Evolutionary conservation across 1,140 invertebrate genomes (phyloP), one percentile per base, ranked within the genome.

Genomic region (Mizuhopecten yessoensis): DNA sequence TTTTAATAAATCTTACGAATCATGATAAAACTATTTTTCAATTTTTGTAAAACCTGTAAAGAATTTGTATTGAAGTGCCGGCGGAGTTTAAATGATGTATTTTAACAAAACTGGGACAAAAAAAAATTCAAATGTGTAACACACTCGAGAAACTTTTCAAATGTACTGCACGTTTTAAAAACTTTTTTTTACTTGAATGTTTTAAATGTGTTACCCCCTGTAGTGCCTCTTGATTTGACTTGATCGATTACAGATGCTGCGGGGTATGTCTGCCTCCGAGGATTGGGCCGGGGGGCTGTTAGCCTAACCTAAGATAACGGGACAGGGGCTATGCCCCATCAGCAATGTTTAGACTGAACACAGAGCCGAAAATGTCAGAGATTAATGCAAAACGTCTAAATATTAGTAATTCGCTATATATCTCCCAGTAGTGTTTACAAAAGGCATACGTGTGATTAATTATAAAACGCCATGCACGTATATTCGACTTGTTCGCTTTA

Each of bases 311-410:
- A 9, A 75, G 57, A 75, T 75, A 75, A 75, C 57, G 57, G 57
- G 57, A 75, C 57, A 75, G 57, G n/a, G 57, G 57, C n/a, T 29
- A 75, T n/a, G 57, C 57, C 57, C 29, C 57, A 75, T 29, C 57
- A 29, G 29, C 57, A 75, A n/a, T 75, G 57, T 75, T 75, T 75
- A 75, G 57, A 75, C 57, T 75, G 57, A 75, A 75, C 23, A 75
- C 57, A 75, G 57, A 29, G n/a, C 57, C 57, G 23, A 29, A 11
- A 75, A 29, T 75, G 57, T 75, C 57, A 75, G 57, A 75, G 57
- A 75, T 75, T 29, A 75, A 75, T 75, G 57, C n/a, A 75, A 75
- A 75, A 75, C 57, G 57, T 75, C 57, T 75, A 75, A 75, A 75
- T 75, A 75, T 75, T 75, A 75, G 57, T 75, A 75, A 75, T 29